Base-by-base conservation (phyloP, 2,797 vertebrate genomes). In the Anolis apletophallus region DNA sequence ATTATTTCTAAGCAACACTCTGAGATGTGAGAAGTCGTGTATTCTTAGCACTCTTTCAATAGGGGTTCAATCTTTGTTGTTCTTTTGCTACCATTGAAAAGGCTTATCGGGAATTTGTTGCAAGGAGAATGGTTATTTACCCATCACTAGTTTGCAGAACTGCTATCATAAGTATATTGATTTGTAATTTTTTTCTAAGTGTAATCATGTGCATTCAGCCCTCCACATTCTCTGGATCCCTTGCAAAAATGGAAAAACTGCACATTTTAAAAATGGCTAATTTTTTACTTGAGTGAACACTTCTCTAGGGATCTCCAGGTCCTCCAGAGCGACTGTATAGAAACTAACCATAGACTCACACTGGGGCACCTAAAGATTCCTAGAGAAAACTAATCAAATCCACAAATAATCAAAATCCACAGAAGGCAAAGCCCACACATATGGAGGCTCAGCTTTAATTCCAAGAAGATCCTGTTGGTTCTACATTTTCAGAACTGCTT, bases 21-120 rank as follows among this genome's bases (percentile, higher is more conserved):
- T 3, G 0, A 81, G 9, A 16, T 5, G 1, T 0, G 52, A 69
- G 36, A 23, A 26, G 11, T 50, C 79, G 85, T 84, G 2, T 2
- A 6, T 14, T 83, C 86, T 32, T 73, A 1, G 57, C 59, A 74
- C 82, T 72, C 36, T 83, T 71, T 26, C 26, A 17, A 64, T 40
- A 82, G 14, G 81, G 13, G 1, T 55, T 86, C 80, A 3, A 69
- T 86, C 80, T n/a, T n/a, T 81, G 3, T 72, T 86, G 84, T 83
- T 59, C 75, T 85, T 50, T 11, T 54, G 9, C 14, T 74, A 21
- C 9, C 88, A 59, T 3, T 5, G 52, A 26, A 21, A 55, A 57
- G 40, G 85, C 19, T 10, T 23, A 23, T 55, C 34, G 78, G 80
- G 80, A 26, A 26, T 71, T 0, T 81, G 34, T 1, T 68, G 69